Conservation (phyloP, 2,888 invertebrate species). For the Melinaea marsaeus region DNA sequence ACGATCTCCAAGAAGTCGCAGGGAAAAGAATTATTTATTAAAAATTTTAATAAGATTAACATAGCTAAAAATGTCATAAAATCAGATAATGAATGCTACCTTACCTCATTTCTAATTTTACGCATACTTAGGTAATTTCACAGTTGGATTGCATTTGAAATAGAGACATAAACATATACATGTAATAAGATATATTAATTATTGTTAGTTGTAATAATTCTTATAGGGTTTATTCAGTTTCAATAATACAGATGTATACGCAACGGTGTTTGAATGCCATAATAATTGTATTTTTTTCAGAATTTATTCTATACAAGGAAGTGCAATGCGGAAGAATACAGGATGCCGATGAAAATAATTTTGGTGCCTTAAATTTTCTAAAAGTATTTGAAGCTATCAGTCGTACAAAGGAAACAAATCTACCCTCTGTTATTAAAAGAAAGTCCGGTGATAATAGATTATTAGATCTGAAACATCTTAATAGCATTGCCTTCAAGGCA, state of each 20-base stretch:
- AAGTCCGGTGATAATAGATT: slow-evolving; percentile 2
- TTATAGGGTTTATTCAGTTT: no score
- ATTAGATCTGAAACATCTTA: neutral
- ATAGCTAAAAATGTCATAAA: no score
- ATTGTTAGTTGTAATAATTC: no score
- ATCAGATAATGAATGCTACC: no score
- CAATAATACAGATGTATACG: neutral
- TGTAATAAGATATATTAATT: neutral
- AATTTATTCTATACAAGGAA: neutral
- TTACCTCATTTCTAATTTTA: neutral
- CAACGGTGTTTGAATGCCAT: neutral
- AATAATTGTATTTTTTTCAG: neutral
- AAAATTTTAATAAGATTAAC: no score
- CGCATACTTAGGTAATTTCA: neutral
- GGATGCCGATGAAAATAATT: neutral
- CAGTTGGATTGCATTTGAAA: neutral
- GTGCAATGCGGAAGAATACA: neutral
- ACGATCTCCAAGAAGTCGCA: no score
- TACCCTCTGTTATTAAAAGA: neutral
- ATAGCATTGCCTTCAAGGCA: neutral
- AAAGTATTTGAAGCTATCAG: neutral
- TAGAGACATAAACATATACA: neutral
- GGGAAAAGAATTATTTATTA: no score
- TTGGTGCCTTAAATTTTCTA: neutral
- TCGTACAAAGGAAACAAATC: neutral